Evolutionary conservation across 2,113 vertebrate genomes (phyloP), one percentile per base, ranked within the genome.

Genomic region (Leptosomus discolor): DNA sequence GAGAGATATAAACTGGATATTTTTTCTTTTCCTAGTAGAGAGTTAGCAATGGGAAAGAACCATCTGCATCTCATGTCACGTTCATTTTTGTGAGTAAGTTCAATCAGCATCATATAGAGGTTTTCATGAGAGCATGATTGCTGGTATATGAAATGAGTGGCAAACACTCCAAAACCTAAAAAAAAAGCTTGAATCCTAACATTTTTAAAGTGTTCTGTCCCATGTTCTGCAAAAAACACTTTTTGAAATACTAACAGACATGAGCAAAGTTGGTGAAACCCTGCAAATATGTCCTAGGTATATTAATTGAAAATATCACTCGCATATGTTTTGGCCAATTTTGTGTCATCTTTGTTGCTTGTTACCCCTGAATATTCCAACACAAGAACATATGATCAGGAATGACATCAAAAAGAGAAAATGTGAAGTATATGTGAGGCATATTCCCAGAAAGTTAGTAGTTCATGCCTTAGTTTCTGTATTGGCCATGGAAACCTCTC

Each of bases 301-400:
- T 9, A 54, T 43, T 68, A 53, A 50, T 0, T 30, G 50, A 50
- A 30, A 51, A 70, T 63, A 70, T 77, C 34, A 68, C 2, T 0
- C 4, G 1, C 8, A 2, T 17, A 9, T 60, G 8, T 73, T 81
- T 53, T 27, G 27, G 22, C 13, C 4, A 2, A 36, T 51, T 87
- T 58, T 15, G 7, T 36, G n/a, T 63, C 60, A 53, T 23, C 2
- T 1, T 34, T 45, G 21, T 48, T 63, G 22, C 22, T 68, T 46
- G 2, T 56, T 73, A 78, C 54, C 27, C 36, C 29, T 37, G 20
- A 53, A 27, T 50, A 37, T 46, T 76, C 22, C 23, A 61, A 8
- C 3, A 2, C 37, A 77, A 77, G n/a, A 74, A 71, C 1, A 1
- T 5, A 57, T 0, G 1, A 51, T 3, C 50, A 87, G 37, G 36